These are phyloP conservation scores for Chymomyza fuscimana DNA, from an alignment of 2,888 invertebrate species.

Conservation along the genomic window DNA sequence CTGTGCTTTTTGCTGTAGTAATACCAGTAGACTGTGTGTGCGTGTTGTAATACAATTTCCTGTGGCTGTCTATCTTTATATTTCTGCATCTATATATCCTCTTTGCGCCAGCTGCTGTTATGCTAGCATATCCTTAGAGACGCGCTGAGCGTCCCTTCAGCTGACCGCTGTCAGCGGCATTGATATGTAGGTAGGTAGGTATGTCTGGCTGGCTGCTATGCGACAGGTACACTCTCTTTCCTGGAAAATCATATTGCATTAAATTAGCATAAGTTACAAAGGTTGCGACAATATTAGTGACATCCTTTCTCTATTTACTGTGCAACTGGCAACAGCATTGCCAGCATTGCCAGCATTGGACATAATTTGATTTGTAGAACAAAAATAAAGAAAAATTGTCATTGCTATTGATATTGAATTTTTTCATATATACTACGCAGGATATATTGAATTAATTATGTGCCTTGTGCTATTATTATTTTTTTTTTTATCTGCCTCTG, in stretches of 20 bases:
- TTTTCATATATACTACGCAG: background rate
- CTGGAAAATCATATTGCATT: background rate
- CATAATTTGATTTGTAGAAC: background rate
- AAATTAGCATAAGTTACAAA: background rate
- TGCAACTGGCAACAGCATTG: background rate
- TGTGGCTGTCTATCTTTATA: background rate
- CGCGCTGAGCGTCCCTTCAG: background rate
- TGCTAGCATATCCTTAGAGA: background rate
- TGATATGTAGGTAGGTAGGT: background rate
- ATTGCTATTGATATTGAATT: background rate
- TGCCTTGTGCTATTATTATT: background rate
- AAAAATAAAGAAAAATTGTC: background rate
- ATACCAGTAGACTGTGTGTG: background rate
- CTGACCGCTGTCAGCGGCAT: background rate
- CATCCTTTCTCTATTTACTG: background rate
- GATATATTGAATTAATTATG: background rate
- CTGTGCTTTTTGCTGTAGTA: background rate
- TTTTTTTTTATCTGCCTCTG: background rate
- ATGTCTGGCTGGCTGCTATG: too few relatives aligned
- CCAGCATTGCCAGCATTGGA: background rate
- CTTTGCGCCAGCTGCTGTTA: background rate
- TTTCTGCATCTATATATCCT: background rate
- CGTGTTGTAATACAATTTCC: conserved; percentile 5
- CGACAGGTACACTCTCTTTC: background rate
- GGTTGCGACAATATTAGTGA: background rate